Evolutionary conservation across 2,113 vertebrate genomes (phyloP).

Genomic region (Plectropomus leopardus): DNA sequence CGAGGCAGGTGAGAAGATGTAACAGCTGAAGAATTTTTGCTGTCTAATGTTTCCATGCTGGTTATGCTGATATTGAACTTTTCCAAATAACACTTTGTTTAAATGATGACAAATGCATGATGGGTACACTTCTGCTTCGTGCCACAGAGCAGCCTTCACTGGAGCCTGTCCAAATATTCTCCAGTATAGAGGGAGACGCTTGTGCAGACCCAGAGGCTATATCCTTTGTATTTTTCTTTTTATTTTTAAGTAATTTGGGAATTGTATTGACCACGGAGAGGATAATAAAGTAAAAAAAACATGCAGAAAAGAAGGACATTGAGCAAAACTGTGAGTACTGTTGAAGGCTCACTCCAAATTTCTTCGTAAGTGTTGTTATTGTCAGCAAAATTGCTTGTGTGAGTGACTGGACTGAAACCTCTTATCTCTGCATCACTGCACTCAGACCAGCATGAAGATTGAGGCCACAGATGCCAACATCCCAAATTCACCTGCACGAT

Average conservation of each 20-base stretch:
- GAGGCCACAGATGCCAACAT: background rate
- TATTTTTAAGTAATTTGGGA: background rate
- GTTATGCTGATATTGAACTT: conserved; percentile 3
- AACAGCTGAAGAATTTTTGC: conserved; percentile 61
- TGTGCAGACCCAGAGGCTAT: background rate
- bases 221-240: background rate
- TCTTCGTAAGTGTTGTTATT: background rate
- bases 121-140: background rate
- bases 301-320: background rate
- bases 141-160: background rate
- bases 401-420: conserved; percentile 5
- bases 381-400: background rate
- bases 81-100: background rate
- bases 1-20: conserved; percentile 56
- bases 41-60: conserved; percentile 30
- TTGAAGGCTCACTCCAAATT: background rate
- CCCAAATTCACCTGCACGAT: conserved; percentile 10
- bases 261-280: background rate
- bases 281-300: background rate
- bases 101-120: background rate
- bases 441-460: conserved; percentile 9
- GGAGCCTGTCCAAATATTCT: background rate
- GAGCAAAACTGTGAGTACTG: background rate
- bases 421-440: conserved; percentile 9
- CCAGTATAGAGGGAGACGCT: background rate